A percentile compares a stretch with the other conserved stretches of the same genome.
Conservation (phyloP, 1,140 invertebrate genomes). For the Harlomillsia oculata region DNA sequence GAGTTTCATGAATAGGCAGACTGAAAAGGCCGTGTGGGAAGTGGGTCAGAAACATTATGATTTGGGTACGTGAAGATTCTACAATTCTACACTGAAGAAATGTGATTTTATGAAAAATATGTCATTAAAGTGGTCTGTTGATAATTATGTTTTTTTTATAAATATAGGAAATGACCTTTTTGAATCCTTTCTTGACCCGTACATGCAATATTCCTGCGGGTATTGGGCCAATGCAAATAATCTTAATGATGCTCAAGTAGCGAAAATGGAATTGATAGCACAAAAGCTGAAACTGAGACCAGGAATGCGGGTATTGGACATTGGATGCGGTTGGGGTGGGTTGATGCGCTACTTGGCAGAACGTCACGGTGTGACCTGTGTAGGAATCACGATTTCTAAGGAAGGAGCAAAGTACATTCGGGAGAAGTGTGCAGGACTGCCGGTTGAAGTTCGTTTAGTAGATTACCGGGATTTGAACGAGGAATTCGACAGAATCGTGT, state of each 20-base stretch:
- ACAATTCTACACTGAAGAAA: neutral
- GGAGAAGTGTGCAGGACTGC: constrained; percentile 9
- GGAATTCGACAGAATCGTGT: neutral
- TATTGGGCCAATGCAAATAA: constrained; percentile 24
- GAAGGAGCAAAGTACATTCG: constrained; percentile 14
- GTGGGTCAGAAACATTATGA: constrained; percentile 29
- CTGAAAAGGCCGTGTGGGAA: constrained; percentile 17
- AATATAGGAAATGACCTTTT: constrained; percentile 26
- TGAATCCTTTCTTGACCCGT: constrained; percentile 22
- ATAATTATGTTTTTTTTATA: neutral
- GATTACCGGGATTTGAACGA: neutral
- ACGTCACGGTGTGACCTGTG: constrained; percentile 12
- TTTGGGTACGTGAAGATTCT: constrained; percentile 9
- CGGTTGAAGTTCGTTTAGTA: neutral
- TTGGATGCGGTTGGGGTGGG: constrained; percentile 28
- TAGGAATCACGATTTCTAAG: constrained; percentile 24
- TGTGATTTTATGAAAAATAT: too few relatives aligned
- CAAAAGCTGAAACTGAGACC: constrained; percentile 36
- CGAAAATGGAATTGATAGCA: constrained; percentile 37
- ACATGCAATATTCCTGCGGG: constrained; percentile 26
- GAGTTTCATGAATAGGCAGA: constrained; percentile 24
- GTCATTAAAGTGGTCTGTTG: neutral
- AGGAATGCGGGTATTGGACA: constrained; percentile 27
- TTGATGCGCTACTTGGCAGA: constrained; percentile 27
- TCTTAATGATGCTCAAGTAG: constrained; percentile 35